phyloP scores from a whole-genome alignment of 2,113 vertebrate species.

The Embiotoca jacksoni region DNA sequence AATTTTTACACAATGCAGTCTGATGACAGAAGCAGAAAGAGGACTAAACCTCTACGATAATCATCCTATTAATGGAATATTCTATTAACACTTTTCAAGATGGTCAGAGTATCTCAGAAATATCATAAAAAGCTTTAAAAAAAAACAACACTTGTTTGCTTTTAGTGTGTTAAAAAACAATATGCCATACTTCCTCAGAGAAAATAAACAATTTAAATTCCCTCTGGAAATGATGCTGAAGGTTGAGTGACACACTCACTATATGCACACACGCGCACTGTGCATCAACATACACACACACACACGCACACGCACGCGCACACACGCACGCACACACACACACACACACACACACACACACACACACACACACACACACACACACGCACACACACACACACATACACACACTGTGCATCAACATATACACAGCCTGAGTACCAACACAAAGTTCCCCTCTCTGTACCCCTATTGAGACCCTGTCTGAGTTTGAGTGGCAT shows the following conservation, averaged over 20 bases:
- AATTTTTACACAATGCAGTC: too few species aligned
- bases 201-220: slow-evolving; percentile 16
- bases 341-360: slow-evolving; percentile 8
- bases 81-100: too few species aligned
- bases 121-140: too few species aligned
- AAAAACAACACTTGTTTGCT: too few species aligned
- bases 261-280: too few species aligned
- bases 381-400: slow-evolving; percentile 18
- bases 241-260: slow-evolving; percentile 29
- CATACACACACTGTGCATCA: not conserved
- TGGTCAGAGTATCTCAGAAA: too few species aligned
- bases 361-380: slow-evolving; percentile 19
- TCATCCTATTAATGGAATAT: too few species aligned
- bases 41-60: too few species aligned
- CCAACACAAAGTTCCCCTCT: slow-evolving; percentile 36
- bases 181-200: not conserved
- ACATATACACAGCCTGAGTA: slow-evolving; percentile 4
- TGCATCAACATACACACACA: slow-evolving; percentile 1
- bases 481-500: slow-evolving; percentile 75
- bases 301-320: slow-evolving; percentile 16
- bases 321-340: slow-evolving; percentile 21
- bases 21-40: too few species aligned
- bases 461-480: slow-evolving; percentile 62
- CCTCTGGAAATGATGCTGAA: slow-evolving; percentile 16
- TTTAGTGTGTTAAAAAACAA: not conserved